phyloP scores from a whole-genome alignment of 2,113 vertebrate genomes.

The Bos indicus region DNA sequence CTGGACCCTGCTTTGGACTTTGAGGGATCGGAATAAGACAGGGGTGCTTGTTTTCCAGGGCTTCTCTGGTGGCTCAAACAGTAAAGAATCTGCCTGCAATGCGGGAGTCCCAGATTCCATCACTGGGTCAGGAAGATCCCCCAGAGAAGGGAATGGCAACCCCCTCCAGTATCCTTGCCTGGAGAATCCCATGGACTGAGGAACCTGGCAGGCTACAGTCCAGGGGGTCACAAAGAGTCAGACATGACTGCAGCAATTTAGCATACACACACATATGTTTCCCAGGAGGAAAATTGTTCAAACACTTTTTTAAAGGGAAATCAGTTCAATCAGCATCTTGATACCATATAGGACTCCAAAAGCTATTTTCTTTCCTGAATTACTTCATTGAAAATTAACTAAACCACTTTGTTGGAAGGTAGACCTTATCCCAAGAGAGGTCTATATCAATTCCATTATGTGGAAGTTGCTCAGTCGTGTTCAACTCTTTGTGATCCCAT shows the following conservation, averaged over 20 bases:
- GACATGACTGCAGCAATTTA: neutral
- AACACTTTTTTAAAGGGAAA: neutral
- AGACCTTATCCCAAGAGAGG: neutral
- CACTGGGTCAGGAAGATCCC: neutral
- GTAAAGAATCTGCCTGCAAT: neutral
- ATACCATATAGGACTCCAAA: neutral
- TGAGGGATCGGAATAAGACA: neutral
- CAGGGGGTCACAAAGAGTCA: neutral
- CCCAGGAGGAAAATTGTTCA: neutral
- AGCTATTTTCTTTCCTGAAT: neutral
- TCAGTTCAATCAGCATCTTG: neutral
- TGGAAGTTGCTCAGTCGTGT: neutral
- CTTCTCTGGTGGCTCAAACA: neutral
- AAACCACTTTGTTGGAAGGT: neutral
- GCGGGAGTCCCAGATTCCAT: neutral
- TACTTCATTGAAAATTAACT: slow-evolving; percentile 12
- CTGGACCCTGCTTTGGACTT: neutral
- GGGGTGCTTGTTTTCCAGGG: neutral
- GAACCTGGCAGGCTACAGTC: neutral
- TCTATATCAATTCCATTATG: neutral
- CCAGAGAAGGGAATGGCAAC: neutral
- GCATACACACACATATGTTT: neutral
- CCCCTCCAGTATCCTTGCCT: neutral
- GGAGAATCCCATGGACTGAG: neutral
- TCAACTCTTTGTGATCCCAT: neutral